Conservation (phyloP, 1,140 invertebrate species). For the Gonatopus flavifemur region DNA sequence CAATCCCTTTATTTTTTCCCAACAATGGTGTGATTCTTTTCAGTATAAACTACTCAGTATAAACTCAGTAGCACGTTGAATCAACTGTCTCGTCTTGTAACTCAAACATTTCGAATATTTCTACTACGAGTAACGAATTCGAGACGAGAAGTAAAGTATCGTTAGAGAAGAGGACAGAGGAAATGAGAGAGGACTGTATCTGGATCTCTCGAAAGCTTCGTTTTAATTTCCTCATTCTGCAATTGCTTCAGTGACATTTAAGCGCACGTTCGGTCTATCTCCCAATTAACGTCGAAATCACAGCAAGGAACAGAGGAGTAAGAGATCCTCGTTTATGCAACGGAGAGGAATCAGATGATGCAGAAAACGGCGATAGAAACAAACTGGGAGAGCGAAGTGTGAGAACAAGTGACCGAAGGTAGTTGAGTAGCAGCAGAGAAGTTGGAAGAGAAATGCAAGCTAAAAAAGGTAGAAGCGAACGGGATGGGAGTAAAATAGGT, state of each 20-base stretch:
- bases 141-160: neutral
- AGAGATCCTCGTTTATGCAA: constrained; percentile 12
- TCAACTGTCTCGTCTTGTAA: neutral
- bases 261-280: constrained; percentile 22
- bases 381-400: neutral
- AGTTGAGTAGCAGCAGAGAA: neutral
- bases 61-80: neutral
- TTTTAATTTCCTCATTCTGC: constrained; percentile 20
- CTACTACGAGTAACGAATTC: neutral
- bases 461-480: neutral
- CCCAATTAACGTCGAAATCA: constrained; percentile 24
- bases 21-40: no score
- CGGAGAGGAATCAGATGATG: constrained; percentile 1
- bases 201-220: neutral
- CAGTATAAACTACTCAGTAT: no score
- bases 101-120: constrained; percentile 20
- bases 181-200: neutral
- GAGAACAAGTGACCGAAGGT: no score
- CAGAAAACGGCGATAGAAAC: constrained; percentile 8
- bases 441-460: no score
- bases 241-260: constrained; percentile 16
- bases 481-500: neutral
- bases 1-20: no score
- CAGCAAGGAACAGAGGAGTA: constrained; percentile 19
- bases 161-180: neutral